Evolutionary conservation across 1,140 invertebrate species (phyloP), one percentile per base, ranked within the genome.

Genomic region (Mesaphorura yosii): DNA sequence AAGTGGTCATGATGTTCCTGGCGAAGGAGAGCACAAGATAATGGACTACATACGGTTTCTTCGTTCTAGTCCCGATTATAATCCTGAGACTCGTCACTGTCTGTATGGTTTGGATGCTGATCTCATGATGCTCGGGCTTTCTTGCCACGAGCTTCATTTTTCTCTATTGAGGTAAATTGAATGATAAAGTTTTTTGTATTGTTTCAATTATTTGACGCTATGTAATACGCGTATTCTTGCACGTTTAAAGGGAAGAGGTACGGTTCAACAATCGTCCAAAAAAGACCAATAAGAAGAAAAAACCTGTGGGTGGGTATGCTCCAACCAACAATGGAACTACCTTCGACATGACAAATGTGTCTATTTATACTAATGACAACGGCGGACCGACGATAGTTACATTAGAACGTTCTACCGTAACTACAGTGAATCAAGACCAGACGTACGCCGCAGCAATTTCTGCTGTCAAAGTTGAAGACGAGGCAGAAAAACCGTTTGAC

Each of bases 21-120:
- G 92, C 15, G 93, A 98, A 76, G 93, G 93, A 4, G 93, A 98
- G 71, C 93, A 98, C 68, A 98, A 97, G 73, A 93, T 97, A 42
- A 95, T 96, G 91, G 92, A 97, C 68, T 96, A 89, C 66, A 95
- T 98, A 58, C 74, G 92, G 26, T 57, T 17, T 88, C 83, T 70
- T 73, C 87, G 66, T 83, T 76, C 86, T 0, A 79, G 86, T 66
- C 78, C 83, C 2, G 78, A 80, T 53, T 91, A 91, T 68, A 80
- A 95, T 70, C 77, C 82, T 1, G 86, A 93, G 65, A 94, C 87
- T 0, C 72, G 88, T 5, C 92, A 97, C 68, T 97, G 92, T 71
- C 72, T 97, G 6, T 96, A 96, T 69, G 93, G 93, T 0, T 72
- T 95, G 7, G 93, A 98, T 74, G 92, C 92, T 19, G 93, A 98